Evolutionary conservation across 2,797 vertebrate genomes (phyloP).

Genomic region (Coregonus ussuriensis): DNA sequence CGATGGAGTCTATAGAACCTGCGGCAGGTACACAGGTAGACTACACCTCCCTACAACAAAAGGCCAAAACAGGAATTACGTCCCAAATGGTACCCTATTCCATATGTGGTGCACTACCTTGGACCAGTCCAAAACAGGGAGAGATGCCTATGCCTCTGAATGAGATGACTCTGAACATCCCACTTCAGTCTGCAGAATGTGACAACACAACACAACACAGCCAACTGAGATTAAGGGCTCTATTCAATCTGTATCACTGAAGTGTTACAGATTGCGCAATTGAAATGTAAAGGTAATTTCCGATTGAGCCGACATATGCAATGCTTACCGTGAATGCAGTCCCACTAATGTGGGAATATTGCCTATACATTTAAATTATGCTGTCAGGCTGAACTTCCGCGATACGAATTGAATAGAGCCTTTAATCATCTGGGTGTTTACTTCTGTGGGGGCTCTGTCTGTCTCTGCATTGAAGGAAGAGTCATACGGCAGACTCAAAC

Average conservation of each 20-base stretch:
- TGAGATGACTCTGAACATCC: not conserved
- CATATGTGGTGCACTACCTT: not conserved
- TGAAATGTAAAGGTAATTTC: too few relatives aligned
- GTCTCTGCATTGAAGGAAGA: not conserved
- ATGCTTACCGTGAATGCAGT: too few relatives aligned
- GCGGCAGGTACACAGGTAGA: constrained; percentile 43
- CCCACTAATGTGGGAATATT: too few relatives aligned
- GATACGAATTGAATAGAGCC: too few relatives aligned
- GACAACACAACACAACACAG: too few relatives aligned
- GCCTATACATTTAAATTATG: too few relatives aligned
- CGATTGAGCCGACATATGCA: too few relatives aligned
- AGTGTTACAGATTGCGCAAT: too few relatives aligned
- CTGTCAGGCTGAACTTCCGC: too few relatives aligned
- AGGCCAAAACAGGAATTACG: constrained; percentile 28
- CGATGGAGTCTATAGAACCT: constrained; percentile 40
- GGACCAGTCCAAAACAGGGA: not conserved
- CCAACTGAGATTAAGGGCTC: too few relatives aligned
- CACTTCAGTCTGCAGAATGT: not conserved
- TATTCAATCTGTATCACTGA: too few relatives aligned
- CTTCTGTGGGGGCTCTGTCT: constrained; percentile 32
- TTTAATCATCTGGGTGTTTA: constrained; percentile 6
- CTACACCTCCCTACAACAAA: constrained; percentile 45
- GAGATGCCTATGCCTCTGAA: not conserved
- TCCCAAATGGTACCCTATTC: not conserved
- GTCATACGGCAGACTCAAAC: not conserved